Evolutionary conservation across 2,113 vertebrate species (phyloP), one percentile per base, ranked within the genome.

Genomic region (Myiozetetes cayanensis): DNA sequence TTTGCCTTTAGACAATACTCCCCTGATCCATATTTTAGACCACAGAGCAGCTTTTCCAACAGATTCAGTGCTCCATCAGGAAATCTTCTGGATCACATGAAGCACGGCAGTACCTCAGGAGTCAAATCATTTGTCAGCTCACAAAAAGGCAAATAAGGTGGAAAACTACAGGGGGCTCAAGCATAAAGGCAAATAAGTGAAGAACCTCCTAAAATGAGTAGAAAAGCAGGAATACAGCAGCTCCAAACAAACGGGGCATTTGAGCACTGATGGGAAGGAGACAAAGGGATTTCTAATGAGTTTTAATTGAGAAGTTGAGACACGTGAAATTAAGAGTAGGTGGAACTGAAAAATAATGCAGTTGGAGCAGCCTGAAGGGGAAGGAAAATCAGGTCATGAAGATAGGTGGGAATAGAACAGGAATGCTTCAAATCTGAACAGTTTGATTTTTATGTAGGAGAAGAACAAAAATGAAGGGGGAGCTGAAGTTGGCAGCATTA

Each of bases 231-330:
- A 84, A 84, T 63, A 91, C 5, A 63, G 56, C 12, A 74, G 71
- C 59, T 35, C 75, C 70, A 94, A 90, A 66, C 9, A 25, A 90
- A 65, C 47, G 75, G 88, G 72, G 50, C 61, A 88, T 87, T 3
- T 87, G 41, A 90, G 49, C 50, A 65, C 31, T 49, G 58, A 87
- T 41, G 35, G 56, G 76, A 71, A 90, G n/a, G 56, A 80, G 12
- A 62, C 82, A 50, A 89, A 82, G 53, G 31, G 19, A 28, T 23
- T 79, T 79, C 90, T 92, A 74, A 94, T 81, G 72, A 84, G 31
- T 84, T 94, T 93, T 93, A 94, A 95, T 44, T 89, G 65, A 92
- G 87, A 95, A 75, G 72, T 52, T 92, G 68, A 68, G 93, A 78
- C 56, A 93, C 10, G 7, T 86, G 73, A 90, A 94, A 93, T 83